Base-by-base conservation (phyloP, 2,888 invertebrate species). In the Heliconius ethilla region DNA sequence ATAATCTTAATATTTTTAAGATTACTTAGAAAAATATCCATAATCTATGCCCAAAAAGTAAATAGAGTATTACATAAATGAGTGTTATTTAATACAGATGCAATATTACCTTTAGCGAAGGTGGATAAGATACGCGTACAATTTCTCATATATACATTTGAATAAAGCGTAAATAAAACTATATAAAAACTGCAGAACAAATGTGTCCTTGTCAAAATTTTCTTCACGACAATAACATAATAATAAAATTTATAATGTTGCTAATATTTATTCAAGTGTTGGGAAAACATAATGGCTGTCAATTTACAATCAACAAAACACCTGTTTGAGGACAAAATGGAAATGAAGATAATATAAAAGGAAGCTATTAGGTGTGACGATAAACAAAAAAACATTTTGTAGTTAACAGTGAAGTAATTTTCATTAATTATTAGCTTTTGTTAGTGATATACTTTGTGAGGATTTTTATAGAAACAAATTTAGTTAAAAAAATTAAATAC, bases 231-330 rank as follows among this genome's bases (percentile, higher is more conserved):
- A 81, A 81, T 81, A 76, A 69, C 63, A n/a, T 51, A 33, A 33
- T 33, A 33, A 33, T 51, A 80, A 40, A 11, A 11, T 79, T 82
- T 81, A 81, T 81, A 83, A 80, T 80, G 81, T 73, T 81, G 65
- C 33, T 78, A 75, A 75, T 87, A 82, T 88, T 89, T 87, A 80
- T 79, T 84, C 89, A 90, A 87, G 86, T 90, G 89, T 82, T 66
- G 69, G 59, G 15, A 33, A 67, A 29, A 75, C 27, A 74, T 63
- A 45, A 40, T 74, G 37, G 40, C 37, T 40, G 25, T 74, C 62
- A 40, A 74, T 40, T 40, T 33, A 62, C 40, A 15, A 63, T 63
- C 10, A 25, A 74, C 27, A 62, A 74, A 74, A 40, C 40, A 22
- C 6, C 7, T 73, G 62, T 70, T 70, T 37, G 33, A 72, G 72